Conservation (phyloP, 2,113 vertebrate species). For the Falco punctatus region DNA sequence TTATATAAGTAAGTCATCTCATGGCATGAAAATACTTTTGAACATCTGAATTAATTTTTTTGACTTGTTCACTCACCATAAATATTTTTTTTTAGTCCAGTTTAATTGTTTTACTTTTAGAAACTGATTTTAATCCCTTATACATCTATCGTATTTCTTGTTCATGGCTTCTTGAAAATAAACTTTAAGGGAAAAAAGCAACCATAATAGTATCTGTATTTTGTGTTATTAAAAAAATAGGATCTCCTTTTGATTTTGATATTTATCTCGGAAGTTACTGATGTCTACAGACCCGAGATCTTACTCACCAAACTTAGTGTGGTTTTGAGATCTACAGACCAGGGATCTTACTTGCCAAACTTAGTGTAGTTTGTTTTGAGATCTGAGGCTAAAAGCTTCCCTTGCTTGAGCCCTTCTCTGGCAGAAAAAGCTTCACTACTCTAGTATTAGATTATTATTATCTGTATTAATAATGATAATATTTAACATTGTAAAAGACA, state of each 20-base stretch:
- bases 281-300: neutral
- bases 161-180: neutral
- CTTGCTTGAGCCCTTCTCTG: neutral
- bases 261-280: neutral
- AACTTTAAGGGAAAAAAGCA: neutral
- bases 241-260: too few relatives aligned
- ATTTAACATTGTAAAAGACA: neutral
- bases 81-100: neutral
- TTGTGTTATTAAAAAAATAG: neutral
- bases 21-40: conserved; percentile 28
- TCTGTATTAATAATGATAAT: neutral
- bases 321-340: neutral
- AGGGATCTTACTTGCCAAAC: neutral
- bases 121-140: neutral
- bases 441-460: neutral
- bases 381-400: neutral
- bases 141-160: neutral
- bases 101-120: neutral
- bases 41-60: conserved; percentile 32
- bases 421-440: neutral
- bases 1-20: conserved; percentile 89
- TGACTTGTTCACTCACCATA: neutral
- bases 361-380: neutral
- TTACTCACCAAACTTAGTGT: neutral
- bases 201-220: neutral